Base-by-base conservation (phyloP, 2,888 invertebrate species). In the Ischnus inquisitorius region DNA sequence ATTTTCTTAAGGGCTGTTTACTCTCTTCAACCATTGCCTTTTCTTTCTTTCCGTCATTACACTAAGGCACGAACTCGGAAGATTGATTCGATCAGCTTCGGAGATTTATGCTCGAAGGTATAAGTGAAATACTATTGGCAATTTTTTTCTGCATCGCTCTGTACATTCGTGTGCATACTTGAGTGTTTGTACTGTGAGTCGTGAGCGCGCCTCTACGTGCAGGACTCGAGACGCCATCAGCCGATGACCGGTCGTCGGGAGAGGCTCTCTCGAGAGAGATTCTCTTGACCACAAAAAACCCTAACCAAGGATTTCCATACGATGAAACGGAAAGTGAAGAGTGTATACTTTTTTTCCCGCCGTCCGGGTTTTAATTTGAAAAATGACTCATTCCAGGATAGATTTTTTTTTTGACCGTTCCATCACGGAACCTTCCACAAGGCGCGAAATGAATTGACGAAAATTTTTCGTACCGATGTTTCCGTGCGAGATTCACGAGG, bases 181-280 rank as follows among this genome's bases (percentile, higher is more conserved):
- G 69, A 60, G 75, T 76, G 77, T 82, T 60, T 74, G 67, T 46
- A 57, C 64, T 65, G 22, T 28, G 51, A 60, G 43, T 62, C 60
- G 60, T 72, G 72, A 72, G 60, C 60, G 28, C 43, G 46, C 43
- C 43, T n/a, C n/a, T 28, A 46, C 71, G 57, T 71, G 19, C 57
- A n/a, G 39, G 10, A 25, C 25, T 60, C 43, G 54, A 57, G 57
- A 57, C 54, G 57, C 41, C 54, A 39, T 71, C 69, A 34, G 54
- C 48, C 41, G 71, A 71, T 57, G 71, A 71, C 57, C 71, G 54
- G 54, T 14, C 12, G 46, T 16, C 46, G 60, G 28, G 57, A 72
- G 43, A 28, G 34, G 34, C 34, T 34, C 10, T 57, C 71, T 54
- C 25, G 22, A 19, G 69, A 48, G 14, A 39, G 34, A 16, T n/a